Evolutionary conservation across 2,113 vertebrate genomes (phyloP), one percentile per base, ranked within the genome.

Genomic region (Bos javanicus): DNA sequence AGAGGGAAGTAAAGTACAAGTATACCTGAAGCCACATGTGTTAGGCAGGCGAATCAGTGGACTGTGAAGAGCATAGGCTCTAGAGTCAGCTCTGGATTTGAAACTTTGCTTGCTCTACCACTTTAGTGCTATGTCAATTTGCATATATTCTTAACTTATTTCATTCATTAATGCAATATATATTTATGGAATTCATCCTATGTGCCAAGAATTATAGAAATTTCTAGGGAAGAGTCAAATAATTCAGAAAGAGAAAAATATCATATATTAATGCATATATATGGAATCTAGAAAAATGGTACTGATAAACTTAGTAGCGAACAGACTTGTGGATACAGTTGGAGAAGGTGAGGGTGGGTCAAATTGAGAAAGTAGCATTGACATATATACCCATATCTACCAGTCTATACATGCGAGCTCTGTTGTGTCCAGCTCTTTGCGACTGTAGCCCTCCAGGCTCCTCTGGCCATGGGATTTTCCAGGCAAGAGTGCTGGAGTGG

Each of bases 361-460:
- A 74, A 43, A 43, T 0, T 43, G 71, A 76, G 36, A 76, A 74
- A 74, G 71, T 25, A 36, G n/a, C n/a, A 43, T 14, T 43, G 71
- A 74, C 36, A 1, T 43, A 43, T 43, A 74, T 25, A 74, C 36
- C 64, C 17, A 36, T 71, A 36, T 36, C 64, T 71, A 71, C 64
- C n/a, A 0, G n/a, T 71, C n/a, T 71, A 71, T 11, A 71, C n/a
- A 21, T 36, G n/a, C 2, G 1, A 36, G 17, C 10, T 36, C 9
- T 71, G 8, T 71, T 36, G n/a, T 36, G 64, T 36, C 4, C 64
- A 71, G 2, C 17, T 71, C n/a, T 36, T 71, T 21, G 17, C 5
- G 9, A 36, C 64, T 11, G 1, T 36, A 71, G n/a, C n/a, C n/a
- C 17, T 71, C 64, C 64, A 71, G 64, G 9, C 33, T 71, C n/a